These are phyloP conservation scores for Tachina fera DNA, from an alignment of 2,888 invertebrate genomes.

Conservation along the genomic window DNA sequence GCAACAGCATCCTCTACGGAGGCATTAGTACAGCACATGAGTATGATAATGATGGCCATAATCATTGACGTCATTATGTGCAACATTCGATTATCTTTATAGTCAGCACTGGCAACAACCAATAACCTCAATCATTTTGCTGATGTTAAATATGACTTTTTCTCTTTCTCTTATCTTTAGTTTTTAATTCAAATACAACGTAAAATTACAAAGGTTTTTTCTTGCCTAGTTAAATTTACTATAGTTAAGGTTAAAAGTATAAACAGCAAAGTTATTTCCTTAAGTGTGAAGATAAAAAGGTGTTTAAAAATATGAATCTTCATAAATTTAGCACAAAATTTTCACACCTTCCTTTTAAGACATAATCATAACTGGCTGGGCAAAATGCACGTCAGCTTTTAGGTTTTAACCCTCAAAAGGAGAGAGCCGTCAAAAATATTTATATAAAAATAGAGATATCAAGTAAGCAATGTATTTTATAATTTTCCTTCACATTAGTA, in stretches of 20 bases:
- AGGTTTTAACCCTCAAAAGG: slow-evolving; percentile 28
- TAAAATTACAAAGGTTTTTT: slow-evolving; percentile 9
- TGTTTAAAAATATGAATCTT: slow-evolving; percentile 69
- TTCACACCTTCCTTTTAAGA: slow-evolving; percentile 64
- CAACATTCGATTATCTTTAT: slow-evolving; percentile 40
- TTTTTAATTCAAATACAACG: slow-evolving; percentile 39
- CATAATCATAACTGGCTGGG: slow-evolving; percentile 24
- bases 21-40: background rate
- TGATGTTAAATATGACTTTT: slow-evolving; percentile 51
- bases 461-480: too few species aligned
- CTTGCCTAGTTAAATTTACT: slow-evolving; percentile 35
- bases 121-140: slow-evolving; percentile 41
- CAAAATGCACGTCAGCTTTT: slow-evolving; percentile 31
- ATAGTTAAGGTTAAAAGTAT: slow-evolving; percentile 57
- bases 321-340: slow-evolving; percentile 68
- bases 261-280: slow-evolving; percentile 34
- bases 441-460: background rate
- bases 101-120: slow-evolving; percentile 19
- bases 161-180: slow-evolving; percentile 33
- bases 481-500: too few species aligned
- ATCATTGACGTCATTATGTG: slow-evolving; percentile 9
- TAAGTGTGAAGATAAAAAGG: slow-evolving; percentile 54
- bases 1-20: slow-evolving; percentile 39
- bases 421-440: too few species aligned
- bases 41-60: background rate